Conservation (phyloP, 2,113 vertebrate species). For the Eclectus roratus region DNA sequence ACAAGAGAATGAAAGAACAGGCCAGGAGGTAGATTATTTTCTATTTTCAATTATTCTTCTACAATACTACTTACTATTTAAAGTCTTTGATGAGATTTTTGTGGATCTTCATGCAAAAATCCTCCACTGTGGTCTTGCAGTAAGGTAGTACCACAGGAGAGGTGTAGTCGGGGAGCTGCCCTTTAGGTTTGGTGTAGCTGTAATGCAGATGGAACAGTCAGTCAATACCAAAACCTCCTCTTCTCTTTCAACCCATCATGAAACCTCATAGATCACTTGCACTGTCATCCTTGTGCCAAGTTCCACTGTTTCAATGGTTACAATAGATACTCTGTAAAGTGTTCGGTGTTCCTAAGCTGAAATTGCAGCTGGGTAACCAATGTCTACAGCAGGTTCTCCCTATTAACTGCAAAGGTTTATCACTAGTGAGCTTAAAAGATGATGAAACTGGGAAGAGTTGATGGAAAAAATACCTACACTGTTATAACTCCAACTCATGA, state of each 20-base stretch:
- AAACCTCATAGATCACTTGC: background rate
- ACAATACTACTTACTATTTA: conserved; percentile 89
- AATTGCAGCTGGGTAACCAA: background rate
- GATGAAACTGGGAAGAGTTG: background rate
- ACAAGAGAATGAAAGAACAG: background rate
- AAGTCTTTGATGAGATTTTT: conserved; percentile 98
- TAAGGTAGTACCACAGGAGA: conserved; percentile 93
- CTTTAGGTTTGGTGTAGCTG: conserved; percentile 99
- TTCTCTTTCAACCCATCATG: background rate
- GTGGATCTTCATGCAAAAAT: conserved; percentile 98
- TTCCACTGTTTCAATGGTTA: background rate
- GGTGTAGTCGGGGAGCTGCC: conserved; percentile 95
- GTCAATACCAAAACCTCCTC: background rate
- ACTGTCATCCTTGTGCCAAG: background rate
- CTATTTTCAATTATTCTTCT: background rate
- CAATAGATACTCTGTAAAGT: background rate
- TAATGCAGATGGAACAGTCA: background rate
- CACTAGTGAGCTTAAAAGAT: background rate
- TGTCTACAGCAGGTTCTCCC: background rate
- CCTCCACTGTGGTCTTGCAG: conserved; percentile 87
- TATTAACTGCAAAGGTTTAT: background rate
- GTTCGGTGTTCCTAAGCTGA: background rate
- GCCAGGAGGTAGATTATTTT: background rate
- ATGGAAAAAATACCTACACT: background rate
- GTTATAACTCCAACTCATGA: background rate